A percentile compares a stretch with the other conserved stretches of the same genome.
Evolutionary conservation across 2,797 vertebrate species (phyloP).

Genomic region (Sebastes cheni): DNA sequence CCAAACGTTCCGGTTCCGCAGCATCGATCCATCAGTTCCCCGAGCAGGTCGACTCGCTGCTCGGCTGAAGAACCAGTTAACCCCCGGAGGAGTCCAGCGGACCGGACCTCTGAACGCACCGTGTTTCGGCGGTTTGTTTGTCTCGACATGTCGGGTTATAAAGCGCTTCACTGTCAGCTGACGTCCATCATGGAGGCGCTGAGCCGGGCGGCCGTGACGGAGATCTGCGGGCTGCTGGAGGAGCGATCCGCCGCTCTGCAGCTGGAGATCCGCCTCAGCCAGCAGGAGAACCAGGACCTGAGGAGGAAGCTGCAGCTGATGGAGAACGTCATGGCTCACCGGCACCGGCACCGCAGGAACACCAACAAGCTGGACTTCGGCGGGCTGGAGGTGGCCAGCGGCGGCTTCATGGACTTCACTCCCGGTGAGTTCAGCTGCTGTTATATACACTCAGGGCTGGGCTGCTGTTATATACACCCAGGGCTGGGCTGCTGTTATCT

Average conservation of each 20-base stretch:
- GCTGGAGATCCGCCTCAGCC: conserved; percentile 70
- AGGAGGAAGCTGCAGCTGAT: conserved; percentile 72
- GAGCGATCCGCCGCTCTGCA: conserved; percentile 56
- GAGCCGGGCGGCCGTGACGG: conserved; percentile 73
- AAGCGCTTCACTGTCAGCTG: conserved; percentile 70
- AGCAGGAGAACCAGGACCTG: conserved; percentile 73
- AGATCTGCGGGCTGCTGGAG: conserved; percentile 77
- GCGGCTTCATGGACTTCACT: conserved; percentile 2
- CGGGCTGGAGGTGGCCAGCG: conserved; percentile 3
- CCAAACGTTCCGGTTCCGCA: neutral
- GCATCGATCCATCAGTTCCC: neutral
- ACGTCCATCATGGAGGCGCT: conserved; percentile 80
- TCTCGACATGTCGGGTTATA: conserved; percentile 58
- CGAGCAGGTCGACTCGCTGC: neutral
- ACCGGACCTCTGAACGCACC: neutral
- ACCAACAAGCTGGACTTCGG: neutral
- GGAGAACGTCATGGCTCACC: conserved; percentile 65
- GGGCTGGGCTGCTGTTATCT: too few species aligned
- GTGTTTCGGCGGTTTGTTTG: accelerated
- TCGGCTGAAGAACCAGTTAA: accelerated
- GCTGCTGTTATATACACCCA: too few species aligned
- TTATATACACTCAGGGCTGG: accelerated
- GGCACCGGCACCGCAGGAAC: conserved; percentile 18
- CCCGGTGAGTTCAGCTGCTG: conserved; percentile 33
- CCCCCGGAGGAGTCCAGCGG: neutral